Evolutionary conservation across 2,888 invertebrate genomes (phyloP).

Genomic region (Balanococcus diminutus): DNA sequence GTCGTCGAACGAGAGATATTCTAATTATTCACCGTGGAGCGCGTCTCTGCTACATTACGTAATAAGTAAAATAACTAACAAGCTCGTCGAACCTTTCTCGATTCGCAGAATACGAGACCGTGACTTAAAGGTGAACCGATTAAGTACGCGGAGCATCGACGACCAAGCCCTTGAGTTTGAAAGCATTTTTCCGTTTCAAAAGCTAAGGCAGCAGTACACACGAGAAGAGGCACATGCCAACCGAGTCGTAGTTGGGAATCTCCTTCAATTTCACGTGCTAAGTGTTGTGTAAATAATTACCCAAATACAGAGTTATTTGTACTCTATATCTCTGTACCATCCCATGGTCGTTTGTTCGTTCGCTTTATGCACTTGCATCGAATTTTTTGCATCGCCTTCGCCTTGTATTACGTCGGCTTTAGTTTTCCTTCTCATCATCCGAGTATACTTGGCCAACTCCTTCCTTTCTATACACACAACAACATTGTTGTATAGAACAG

Average conservation of each 20-base stretch:
- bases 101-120: background rate
- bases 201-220: background rate
- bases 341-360: no score
- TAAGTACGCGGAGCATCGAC: background rate
- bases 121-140: constrained; percentile 11
- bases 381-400: no score
- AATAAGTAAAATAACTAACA: no score
- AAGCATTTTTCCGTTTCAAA: background rate
- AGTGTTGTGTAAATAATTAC: background rate
- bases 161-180: background rate
- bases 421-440: no score
- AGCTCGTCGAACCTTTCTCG: background rate
- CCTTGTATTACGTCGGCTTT: no score
- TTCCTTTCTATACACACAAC: no score
- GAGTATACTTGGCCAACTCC: no score
- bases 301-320: no score
- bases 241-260: background rate
- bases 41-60: background rate
- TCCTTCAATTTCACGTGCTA: background rate
- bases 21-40: background rate
- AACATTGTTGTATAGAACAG: no score
- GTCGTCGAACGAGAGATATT: background rate
- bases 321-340: no score
- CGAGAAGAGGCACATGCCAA: background rate
- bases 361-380: no score